Evolutionary conservation across 1,140 invertebrate genomes (phyloP).

Genomic region (Pseudachorutes palmiensis): DNA sequence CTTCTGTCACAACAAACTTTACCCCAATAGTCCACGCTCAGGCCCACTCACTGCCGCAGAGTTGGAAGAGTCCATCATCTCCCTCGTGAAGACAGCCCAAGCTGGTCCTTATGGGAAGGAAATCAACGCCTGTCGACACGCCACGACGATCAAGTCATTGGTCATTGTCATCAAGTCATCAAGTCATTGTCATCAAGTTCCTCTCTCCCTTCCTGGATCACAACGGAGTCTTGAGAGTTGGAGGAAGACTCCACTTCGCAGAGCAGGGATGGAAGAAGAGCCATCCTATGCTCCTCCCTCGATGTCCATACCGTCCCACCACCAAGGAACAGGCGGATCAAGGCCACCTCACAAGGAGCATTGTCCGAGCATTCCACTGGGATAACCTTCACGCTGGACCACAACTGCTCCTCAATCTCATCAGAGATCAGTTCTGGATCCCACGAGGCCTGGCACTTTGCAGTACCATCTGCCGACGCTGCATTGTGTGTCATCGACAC

Average conservation of each 20-base stretch:
- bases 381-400: background rate
- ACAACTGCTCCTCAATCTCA: background rate
- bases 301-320: background rate
- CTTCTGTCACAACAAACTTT: too few relatives aligned
- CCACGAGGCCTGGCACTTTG: background rate
- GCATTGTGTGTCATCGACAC: background rate
- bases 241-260: background rate
- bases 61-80: too few relatives aligned
- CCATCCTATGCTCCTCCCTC: background rate
- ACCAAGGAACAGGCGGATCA: background rate
- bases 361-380: background rate
- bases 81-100: too few relatives aligned
- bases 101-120: too few relatives aligned
- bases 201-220: background rate
- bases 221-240: background rate
- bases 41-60: too few relatives aligned
- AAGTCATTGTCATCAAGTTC: too few relatives aligned
- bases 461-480: background rate
- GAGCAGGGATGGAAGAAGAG: background rate
- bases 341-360: background rate
- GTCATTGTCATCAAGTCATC: too few relatives aligned
- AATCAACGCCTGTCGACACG: too few relatives aligned
- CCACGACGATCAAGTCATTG: too few relatives aligned
- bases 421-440: constrained; percentile 12
- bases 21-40: too few relatives aligned